Evolutionary conservation across 2,888 invertebrate species (phyloP).

Genomic region (Mechanitis mazaeus): DNA sequence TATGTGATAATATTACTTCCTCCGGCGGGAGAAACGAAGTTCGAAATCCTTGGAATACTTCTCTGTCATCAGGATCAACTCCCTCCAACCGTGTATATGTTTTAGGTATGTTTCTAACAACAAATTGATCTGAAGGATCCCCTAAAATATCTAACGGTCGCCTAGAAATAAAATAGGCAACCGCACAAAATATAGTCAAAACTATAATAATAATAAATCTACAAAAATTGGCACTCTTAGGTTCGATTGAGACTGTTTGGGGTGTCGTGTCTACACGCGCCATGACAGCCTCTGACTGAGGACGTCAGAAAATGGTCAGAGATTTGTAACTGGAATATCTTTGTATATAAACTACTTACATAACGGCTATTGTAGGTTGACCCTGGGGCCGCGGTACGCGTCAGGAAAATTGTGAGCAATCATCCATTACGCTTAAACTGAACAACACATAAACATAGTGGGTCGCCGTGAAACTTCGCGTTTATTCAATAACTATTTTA

Average conservation of each 20-base stretch:
- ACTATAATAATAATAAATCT: slow-evolving; percentile 44
- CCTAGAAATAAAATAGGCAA: slow-evolving; percentile 46
- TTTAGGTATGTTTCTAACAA: slow-evolving; percentile 56
- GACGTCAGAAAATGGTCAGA: slow-evolving; percentile 39
- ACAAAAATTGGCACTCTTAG: slow-evolving; percentile 50
- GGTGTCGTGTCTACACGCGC: slow-evolving; percentile 59
- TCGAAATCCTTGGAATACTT: slow-evolving; percentile 77
- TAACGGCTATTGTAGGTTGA: slow-evolving; percentile 50
- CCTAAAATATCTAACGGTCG: slow-evolving; percentile 46
- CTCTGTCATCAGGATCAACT: slow-evolving; percentile 74
- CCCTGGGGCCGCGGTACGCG: slow-evolving; percentile 40
- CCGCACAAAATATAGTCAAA: slow-evolving; percentile 39
- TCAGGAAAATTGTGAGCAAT: slow-evolving; percentile 25
- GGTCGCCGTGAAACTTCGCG: too few species aligned
- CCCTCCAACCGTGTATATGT: slow-evolving; percentile 56
- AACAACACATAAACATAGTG: slow-evolving; percentile 1
- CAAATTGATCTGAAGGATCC: slow-evolving; percentile 58
- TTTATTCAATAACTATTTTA: too few species aligned
- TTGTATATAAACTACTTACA: slow-evolving; percentile 40
- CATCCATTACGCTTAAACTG: slow-evolving; percentile 19
- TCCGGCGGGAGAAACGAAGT: slow-evolving; percentile 79
- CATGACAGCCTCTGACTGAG: slow-evolving; percentile 66
- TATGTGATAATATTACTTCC: slow-evolving; percentile 61
- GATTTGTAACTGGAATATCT: slow-evolving; percentile 53
- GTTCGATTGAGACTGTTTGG: slow-evolving; percentile 49